phyloP scores from a whole-genome alignment of 2,888 invertebrate species.

The Synergus gifuensis region DNA sequence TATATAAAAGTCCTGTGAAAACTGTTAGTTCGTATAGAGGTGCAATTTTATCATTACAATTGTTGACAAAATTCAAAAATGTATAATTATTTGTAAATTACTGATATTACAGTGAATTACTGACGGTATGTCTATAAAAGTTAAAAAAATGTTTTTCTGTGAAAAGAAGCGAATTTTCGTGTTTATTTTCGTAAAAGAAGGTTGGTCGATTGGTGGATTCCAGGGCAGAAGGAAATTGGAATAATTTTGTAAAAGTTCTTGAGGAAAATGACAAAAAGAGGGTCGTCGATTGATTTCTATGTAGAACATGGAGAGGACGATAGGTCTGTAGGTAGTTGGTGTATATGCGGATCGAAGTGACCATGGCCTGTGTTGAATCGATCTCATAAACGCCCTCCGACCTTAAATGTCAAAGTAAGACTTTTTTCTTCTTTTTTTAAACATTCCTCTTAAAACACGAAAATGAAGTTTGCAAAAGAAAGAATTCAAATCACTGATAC shows the following conservation, averaged over 20 bases:
- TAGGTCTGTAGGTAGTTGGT: conserved; percentile 34
- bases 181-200: not conserved
- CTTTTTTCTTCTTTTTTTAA: conserved; percentile 1
- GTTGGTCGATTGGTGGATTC: not conserved
- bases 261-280: conserved; percentile 35
- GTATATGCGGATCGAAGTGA: conserved; percentile 52
- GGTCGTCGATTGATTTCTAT: conserved; percentile 33
- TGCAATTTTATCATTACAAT: too few species aligned
- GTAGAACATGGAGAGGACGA: conserved; percentile 13
- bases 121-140: not conserved
- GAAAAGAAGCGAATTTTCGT: not conserved
- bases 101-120: not conserved
- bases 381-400: conserved; percentile 41
- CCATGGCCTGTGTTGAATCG: conserved; percentile 61
- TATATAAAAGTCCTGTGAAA: not conserved
- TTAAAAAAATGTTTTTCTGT: not conserved
- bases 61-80: not conserved
- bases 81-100: not conserved
- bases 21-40: not conserved
- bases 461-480: not conserved
- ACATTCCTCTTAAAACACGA: not conserved
- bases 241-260: conserved; percentile 29
- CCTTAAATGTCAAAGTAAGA: conserved; percentile 33
- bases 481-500: not conserved
- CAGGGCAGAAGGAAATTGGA: not conserved